Conservation (phyloP, 1,140 invertebrate species). For the Drosophila bocqueti region DNA sequence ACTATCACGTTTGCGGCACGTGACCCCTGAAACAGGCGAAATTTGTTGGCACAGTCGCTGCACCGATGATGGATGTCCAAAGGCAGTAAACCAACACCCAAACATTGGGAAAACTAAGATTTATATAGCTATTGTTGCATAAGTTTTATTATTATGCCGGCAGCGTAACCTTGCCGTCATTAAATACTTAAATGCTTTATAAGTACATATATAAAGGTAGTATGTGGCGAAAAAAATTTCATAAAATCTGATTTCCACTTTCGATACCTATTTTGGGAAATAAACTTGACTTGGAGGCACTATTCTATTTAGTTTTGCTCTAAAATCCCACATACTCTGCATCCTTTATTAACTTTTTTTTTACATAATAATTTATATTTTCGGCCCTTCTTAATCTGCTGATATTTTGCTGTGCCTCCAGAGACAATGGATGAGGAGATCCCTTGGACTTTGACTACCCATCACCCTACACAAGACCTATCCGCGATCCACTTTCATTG, state of each 20-base stretch:
- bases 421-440: slow-evolving; percentile 3
- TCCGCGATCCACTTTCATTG: slow-evolving; percentile 22
- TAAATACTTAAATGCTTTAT: not conserved
- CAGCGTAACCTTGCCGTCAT: not conserved
- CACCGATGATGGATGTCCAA: not conserved
- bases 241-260: not conserved
- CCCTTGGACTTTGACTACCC: slow-evolving; percentile 37
- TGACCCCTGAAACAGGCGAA: slow-evolving; percentile 18
- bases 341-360: not conserved
- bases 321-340: too few species aligned
- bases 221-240: too few species aligned
- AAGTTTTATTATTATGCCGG: slow-evolving; percentile 6
- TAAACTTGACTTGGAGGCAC: not conserved
- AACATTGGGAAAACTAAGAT: slow-evolving; percentile 1
- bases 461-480: slow-evolving; percentile 19
- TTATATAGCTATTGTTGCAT: slow-evolving; percentile 3
- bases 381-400: not conserved
- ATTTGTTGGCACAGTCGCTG: not conserved
- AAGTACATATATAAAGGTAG: too few species aligned
- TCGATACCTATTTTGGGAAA: not conserved
- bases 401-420: not conserved
- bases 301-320: not conserved
- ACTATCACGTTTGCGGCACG: slow-evolving; percentile 51
- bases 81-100: not conserved
- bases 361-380: too few species aligned